Conservation (phyloP, 1,140 invertebrate species). For the Drosophila ironensis region DNA sequence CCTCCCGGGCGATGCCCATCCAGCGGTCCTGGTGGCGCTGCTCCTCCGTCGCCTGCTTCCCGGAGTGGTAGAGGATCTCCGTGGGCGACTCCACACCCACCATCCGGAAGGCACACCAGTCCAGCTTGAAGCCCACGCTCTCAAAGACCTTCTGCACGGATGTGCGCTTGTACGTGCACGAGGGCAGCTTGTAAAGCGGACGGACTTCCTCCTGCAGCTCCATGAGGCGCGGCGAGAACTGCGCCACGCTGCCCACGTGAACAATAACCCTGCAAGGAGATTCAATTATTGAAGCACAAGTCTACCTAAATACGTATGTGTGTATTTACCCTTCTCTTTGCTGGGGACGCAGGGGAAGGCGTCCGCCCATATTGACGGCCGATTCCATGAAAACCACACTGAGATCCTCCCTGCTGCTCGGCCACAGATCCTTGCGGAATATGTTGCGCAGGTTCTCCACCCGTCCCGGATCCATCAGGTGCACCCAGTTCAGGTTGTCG, state of each 20-base stretch:
- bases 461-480: conserved; percentile 81
- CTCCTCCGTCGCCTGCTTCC: conserved; percentile 28
- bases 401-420: conserved; percentile 86
- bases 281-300: not conserved
- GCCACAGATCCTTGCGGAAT: conserved; percentile 86
- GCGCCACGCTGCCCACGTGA: conserved; percentile 88
- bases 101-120: conserved; percentile 95
- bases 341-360: conserved; percentile 89
- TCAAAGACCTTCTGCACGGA: conserved; percentile 92
- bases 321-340: conserved; percentile 95
- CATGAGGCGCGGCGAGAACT: conserved; percentile 89
- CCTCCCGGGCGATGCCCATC: conserved; percentile 82
- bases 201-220: conserved; percentile 91
- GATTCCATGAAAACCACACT: conserved; percentile 92
- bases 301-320: too few relatives aligned
- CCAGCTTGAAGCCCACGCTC: conserved; percentile 88
- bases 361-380: conserved; percentile 90
- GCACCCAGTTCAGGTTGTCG: conserved; percentile 89
- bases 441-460: conserved; percentile 89
- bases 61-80: conserved; percentile 71
- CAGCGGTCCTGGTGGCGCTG: conserved; percentile 51
- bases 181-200: conserved; percentile 88
- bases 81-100: conserved; percentile 82
- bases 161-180: conserved; percentile 93
- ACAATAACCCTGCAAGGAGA: conserved; percentile 87